A percentile compares a stretch with the other conserved stretches of the same genome.
Conservation (phyloP, 2,113 vertebrate genomes). For the Peromyscus maniculatus region DNA sequence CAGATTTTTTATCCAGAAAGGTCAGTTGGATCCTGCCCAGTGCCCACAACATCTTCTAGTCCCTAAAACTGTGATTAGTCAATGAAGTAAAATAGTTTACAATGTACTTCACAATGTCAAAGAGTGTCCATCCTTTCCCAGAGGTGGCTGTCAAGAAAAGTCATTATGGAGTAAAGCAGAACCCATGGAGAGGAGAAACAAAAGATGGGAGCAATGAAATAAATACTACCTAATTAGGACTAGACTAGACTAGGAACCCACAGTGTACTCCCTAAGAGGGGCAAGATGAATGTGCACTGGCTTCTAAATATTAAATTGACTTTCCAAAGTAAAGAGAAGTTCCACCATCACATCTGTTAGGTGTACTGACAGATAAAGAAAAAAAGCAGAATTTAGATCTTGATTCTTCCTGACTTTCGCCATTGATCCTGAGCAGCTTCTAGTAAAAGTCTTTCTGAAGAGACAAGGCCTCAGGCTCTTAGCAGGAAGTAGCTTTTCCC, state of each 20-base stretch:
- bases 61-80: background rate
- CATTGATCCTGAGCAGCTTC: background rate
- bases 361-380: background rate
- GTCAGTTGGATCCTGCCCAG: background rate
- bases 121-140: background rate
- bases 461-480: background rate
- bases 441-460: background rate
- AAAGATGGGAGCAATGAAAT: background rate
- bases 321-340: background rate
- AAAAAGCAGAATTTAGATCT: background rate
- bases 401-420: background rate
- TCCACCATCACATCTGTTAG: background rate
- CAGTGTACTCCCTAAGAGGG: background rate
- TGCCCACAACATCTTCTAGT: background rate
- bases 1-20: background rate
- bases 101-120: background rate
- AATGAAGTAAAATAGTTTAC: background rate
- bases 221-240: background rate
- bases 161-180: background rate
- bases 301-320: background rate
- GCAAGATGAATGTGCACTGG: background rate
- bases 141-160: background rate
- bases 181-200: background rate
- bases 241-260: background rate
- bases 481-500: background rate